These are phyloP conservation scores for Apodemia mormo DNA, from an alignment of 2,888 invertebrate genomes.

Conservation along the genomic window DNA sequence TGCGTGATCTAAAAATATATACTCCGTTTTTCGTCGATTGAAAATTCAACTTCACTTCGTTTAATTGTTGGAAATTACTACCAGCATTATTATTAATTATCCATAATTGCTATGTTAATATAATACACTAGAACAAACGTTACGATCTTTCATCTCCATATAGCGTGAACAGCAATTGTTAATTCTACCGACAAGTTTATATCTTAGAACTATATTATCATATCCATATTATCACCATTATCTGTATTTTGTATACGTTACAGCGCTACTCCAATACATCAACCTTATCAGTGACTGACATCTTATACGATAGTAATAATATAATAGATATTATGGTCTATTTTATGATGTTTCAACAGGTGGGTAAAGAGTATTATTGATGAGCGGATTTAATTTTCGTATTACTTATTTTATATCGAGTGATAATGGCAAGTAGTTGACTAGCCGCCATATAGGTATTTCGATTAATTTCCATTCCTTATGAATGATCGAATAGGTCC, in stretches of 20 bases:
- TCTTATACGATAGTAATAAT: slow-evolving; percentile 29
- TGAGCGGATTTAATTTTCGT: neutral
- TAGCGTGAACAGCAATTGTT: slow-evolving; percentile 7
- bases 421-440: too few relatives aligned
- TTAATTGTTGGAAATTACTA: neutral
- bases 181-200: slow-evolving; percentile 8
- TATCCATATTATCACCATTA: neutral
- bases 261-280: slow-evolving; percentile 34
- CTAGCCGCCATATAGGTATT: too few relatives aligned
- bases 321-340: slow-evolving; percentile 13
- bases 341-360: slow-evolving; percentile 6
- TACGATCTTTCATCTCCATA: slow-evolving; percentile 13
- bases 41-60: too few relatives aligned
- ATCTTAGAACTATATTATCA: slow-evolving; percentile 16
- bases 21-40: too few relatives aligned
- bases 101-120: neutral
- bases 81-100: neutral
- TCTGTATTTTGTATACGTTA: slow-evolving; percentile 12
- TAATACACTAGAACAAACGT: slow-evolving; percentile 7
- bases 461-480: too few relatives aligned
- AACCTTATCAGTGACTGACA: slow-evolving; percentile 35
- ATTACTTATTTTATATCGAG: too few relatives aligned
- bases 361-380: neutral
- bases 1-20: too few relatives aligned
- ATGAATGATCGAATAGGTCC: too few relatives aligned